Evolutionary conservation across 2,797 vertebrate genomes (phyloP).

Genomic region (Sebastes reedi): DNA sequence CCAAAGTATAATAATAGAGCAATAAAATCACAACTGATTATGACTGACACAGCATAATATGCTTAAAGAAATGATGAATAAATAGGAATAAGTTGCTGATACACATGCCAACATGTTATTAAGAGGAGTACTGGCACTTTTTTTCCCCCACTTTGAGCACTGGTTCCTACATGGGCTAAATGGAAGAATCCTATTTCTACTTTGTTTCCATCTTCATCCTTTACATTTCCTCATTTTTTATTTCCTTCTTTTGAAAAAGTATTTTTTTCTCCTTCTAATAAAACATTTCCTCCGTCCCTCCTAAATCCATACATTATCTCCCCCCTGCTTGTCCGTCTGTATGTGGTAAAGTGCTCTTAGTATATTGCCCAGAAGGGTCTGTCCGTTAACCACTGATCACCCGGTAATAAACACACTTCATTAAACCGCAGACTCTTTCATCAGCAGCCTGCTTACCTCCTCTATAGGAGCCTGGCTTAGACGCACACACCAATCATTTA

Average conservation of each 20-base stretch:
- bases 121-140: too few species aligned
- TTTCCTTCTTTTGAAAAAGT: neutral
- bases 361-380: slow-evolving; percentile 58
- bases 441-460: slow-evolving; percentile 60
- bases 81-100: neutral
- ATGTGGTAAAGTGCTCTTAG: slow-evolving; percentile 29
- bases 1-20: neutral
- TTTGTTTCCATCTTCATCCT: neutral
- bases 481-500: slow-evolving; percentile 55
- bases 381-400: slow-evolving; percentile 66
- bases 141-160: too few species aligned
- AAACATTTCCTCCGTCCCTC: neutral
- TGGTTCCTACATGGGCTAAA: neutral
- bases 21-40: neutral
- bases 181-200: neutral
- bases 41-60: too few species aligned
- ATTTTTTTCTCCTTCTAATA: neutral
- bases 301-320: neutral
- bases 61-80: too few species aligned
- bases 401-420: slow-evolving; percentile 78
- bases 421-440: slow-evolving; percentile 74
- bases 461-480: slow-evolving; percentile 44
- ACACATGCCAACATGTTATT: accelerated
- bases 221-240: neutral
- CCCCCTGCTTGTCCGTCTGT: neutral